phyloP scores from a whole-genome alignment of 2,113 vertebrate species.

The Lethenteron reissneri region DNA sequence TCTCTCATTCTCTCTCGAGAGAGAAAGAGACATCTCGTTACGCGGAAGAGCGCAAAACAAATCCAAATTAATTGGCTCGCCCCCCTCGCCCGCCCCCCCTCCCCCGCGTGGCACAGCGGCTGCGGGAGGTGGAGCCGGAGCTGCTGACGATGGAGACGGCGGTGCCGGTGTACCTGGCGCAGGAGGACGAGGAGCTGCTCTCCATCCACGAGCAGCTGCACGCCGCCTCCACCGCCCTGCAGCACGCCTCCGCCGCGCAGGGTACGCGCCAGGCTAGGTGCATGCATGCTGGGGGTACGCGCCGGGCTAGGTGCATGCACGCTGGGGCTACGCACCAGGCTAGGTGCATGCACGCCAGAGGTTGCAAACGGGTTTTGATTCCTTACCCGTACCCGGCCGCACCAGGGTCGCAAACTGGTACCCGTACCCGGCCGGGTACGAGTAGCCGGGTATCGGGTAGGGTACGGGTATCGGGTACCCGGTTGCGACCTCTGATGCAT shows the following conservation, averaged over 20 bases:
- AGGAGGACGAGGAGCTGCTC: conserved; percentile 74
- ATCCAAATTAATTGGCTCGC: neutral
- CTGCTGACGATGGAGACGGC: conserved; percentile 85
- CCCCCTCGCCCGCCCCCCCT: neutral
- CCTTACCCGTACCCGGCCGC: no score
- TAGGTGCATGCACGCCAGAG: no score
- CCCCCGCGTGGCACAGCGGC: conserved; percentile 35
- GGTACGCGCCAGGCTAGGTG: conserved; percentile 22
- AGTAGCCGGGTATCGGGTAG: no score
- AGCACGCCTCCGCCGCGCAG: conserved; percentile 67
- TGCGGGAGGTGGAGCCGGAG: conserved; percentile 92
- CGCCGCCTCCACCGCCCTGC: conserved; percentile 62
- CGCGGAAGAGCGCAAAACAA: neutral
- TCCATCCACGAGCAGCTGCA: conserved; percentile 81
- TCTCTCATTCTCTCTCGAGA: no score
- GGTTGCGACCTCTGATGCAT: neutral
- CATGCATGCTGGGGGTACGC: neutral
- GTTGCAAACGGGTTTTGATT: no score
- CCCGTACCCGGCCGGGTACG: no score
- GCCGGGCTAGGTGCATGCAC: neutral
- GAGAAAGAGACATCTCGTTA: no score
- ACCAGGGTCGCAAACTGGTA: no score
- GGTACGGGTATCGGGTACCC: no score
- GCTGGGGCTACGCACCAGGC: neutral
- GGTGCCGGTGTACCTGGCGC: conserved; percentile 80